Evolutionary conservation across 1,140 invertebrate species (phyloP).

Genomic region (Teleogryllus occipitalis): DNA sequence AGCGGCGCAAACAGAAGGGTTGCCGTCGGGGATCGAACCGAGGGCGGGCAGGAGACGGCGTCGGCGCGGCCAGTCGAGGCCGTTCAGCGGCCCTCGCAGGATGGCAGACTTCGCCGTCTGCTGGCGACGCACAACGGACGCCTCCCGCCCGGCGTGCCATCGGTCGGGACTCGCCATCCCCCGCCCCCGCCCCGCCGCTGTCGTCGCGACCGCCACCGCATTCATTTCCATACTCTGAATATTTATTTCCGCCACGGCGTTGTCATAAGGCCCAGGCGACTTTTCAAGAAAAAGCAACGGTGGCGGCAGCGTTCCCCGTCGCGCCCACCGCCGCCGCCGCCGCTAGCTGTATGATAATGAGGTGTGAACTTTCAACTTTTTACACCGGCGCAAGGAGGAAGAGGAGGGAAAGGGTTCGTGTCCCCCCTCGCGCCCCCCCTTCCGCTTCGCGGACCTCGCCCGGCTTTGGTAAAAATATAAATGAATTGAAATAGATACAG

Average conservation of each 20-base stretch:
- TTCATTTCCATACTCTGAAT: conserved; percentile 1
- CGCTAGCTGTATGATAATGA: not conserved
- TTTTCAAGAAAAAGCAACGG: conserved; percentile 1
- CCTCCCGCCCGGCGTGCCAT: no score
- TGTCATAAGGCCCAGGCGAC: not conserved
- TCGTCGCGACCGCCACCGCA: no score
- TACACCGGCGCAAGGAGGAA: not conserved
- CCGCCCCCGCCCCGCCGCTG: no score
- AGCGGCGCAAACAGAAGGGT: not conserved
- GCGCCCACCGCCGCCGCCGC: no score
- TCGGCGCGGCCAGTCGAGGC: no score
- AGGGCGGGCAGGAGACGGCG: not conserved
- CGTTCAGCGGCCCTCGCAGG: not conserved
- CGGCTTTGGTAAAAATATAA: not conserved
- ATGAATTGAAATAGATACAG: conserved; percentile 5
- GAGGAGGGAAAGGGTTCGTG: not conserved
- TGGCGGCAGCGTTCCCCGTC: not conserved
- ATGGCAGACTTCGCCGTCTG: not conserved
- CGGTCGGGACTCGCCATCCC: not conserved
- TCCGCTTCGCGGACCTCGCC: not conserved
- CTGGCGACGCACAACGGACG: no score
- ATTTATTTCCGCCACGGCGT: not conserved
- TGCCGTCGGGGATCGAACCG: not conserved
- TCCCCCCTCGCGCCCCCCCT: not conserved
- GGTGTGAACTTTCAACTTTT: conserved; percentile 4